These are phyloP conservation scores for Caloenas nicobarica DNA, from an alignment of 2,113 vertebrate genomes.

Conservation along the genomic window DNA sequence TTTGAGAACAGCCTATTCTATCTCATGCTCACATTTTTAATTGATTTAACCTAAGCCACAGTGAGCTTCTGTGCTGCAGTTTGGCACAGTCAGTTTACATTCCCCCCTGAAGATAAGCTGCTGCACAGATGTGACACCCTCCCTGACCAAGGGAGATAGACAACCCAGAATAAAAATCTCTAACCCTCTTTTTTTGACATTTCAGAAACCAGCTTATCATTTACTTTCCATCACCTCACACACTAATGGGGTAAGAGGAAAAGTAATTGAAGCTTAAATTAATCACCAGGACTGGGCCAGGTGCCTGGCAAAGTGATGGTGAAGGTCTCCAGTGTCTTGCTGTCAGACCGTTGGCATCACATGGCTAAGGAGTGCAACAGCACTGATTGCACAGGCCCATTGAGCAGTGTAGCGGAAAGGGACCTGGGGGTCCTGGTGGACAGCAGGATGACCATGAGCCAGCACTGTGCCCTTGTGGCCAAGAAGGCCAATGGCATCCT, in stretches of 20 bases:
- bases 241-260: neutral
- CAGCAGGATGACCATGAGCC: too few relatives aligned
- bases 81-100: neutral
- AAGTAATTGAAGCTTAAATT: neutral
- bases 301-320: neutral
- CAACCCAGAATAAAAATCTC: neutral
- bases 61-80: neutral
- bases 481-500: too few relatives aligned
- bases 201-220: neutral
- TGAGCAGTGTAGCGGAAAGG: too few relatives aligned
- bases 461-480: too few relatives aligned
- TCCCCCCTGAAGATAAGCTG: neutral
- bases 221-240: too few relatives aligned
- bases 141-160: neutral
- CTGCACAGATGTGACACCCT: neutral
- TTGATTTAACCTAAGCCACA: neutral
- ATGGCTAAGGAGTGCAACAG: rapidly evolving
- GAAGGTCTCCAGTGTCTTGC: neutral
- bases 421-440: too few relatives aligned
- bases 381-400: rapidly evolving
- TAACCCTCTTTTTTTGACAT: neutral
- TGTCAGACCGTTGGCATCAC: rapidly evolving
- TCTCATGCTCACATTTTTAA: neutral
- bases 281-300: neutral
- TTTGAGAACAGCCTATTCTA: neutral